Base-by-base conservation (phyloP, 2,113 vertebrate genomes). In the Brachionichthys hirsutus region DNA sequence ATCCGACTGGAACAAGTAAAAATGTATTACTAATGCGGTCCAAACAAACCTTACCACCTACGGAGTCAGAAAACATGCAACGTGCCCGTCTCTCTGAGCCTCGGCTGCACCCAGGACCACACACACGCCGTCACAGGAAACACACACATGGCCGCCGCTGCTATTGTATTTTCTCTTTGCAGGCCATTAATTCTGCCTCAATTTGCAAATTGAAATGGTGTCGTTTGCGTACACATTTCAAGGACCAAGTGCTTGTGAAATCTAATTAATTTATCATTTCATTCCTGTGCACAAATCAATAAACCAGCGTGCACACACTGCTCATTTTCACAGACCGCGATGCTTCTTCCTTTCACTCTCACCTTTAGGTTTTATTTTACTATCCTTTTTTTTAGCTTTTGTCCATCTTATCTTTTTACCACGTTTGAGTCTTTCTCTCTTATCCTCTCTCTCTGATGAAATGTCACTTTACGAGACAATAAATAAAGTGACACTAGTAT, bases 1-100 rank as follows among this genome's bases (percentile, higher is more conserved):
- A 42, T 22, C 43, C 49, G 71, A 61, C 70, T 47, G 53, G 24
- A 64, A 58, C 14, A 54, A 58, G 50, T 73, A 52, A 70, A 77
- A 30, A 30, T 30, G 63, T 10, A 43, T 60, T 64, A 68, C 75
- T 78, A 78, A 63, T 53, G 54, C 57, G 59, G 43, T 70, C 48
- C 72, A 81, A 82, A 77, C 69, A 79, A 62, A 64, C 52, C 17
- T 34, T 56, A 57, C 40, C 76, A 74, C 71, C 81, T 50, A 49
- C 19, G 42, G 80, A 75, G 64, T 51, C n/a, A 61, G 66, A 73
- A 50, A 55, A 82, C 77, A 58, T 64, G 76, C 62, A 65, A 75
- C 73, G 77, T 67, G 56, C 50, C 49, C n/a, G 36, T 57, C 35
- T 68, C 35, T 68, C 34, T 74, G 78, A 84, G 72, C 66, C 52